Base-by-base conservation (phyloP, 1,140 invertebrate species). In the Pseudomyrmex pallidus region DNA sequence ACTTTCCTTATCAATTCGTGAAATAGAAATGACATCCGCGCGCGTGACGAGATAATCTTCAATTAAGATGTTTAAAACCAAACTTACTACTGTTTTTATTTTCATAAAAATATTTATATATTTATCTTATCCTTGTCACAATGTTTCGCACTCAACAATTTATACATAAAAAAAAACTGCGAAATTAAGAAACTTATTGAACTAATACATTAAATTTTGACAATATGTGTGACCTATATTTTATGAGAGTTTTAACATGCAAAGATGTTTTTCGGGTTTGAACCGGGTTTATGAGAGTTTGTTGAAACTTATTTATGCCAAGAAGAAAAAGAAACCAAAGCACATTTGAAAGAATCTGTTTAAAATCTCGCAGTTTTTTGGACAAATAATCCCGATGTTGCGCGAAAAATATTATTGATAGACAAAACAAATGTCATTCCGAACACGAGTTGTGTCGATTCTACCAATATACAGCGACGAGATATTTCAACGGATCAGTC, bases 31-130 rank as follows among this genome's bases (percentile, higher is more conserved):
- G 13, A n/a, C 62, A 64, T 63, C 64, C 76, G 67, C 61, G 66
- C 76, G 67, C 61, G 66, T 72, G 46, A 82, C n/a, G 20, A 72
- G 57, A 57, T 50, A 62, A 74, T 63, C 20, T 50, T 74, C 66
- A 86, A 87, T 86, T 83, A 83, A 68, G 54, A 67, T 82, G 61
- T 87, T 82, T 57, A 59, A 61, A 54, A 67, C 25, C 12, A 56
- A 62, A 61, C 12, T 61, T 76, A 10, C 61, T 76, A 10, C 61
- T 7, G 35, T 35, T 35, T 35, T 35, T 35, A 35, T 35, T 35
- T 35, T 35, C 5, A 35, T 35, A 7, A 35, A 35, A 35, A 35
- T 50, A 1, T 52, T 22, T 67, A 35, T 13, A 4, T 54, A 54
- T 25, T 46, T 52, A 57, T 59, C 25, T 66, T 54, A 64, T 66